Base-by-base conservation (phyloP, 2,797 vertebrate genomes). In the Pipistrellus nathusii region DNA sequence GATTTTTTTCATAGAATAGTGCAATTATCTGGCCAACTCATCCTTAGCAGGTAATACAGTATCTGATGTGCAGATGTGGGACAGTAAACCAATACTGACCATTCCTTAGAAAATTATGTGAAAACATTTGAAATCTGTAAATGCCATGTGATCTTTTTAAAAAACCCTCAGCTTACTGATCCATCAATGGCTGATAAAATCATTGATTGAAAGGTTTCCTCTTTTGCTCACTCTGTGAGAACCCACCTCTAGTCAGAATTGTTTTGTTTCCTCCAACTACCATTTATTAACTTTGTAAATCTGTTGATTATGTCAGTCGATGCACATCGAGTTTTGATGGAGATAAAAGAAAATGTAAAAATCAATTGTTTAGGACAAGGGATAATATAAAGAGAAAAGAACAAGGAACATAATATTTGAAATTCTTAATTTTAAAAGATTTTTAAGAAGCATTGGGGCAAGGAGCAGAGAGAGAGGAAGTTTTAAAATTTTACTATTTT, bases 71-170 rank as follows among this genome's bases (percentile, higher is more conserved):
- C 32, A 92, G 35, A 64, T 53, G 20, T 23, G 64, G 21, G 20
- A 13, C 17, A 38, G 30, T 9, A n/a, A 62, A 38, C 32, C 44
- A 20, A 6, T 32, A 27, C 41, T 41, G 64, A 80, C 41, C 20
- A 44, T 48, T 62, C 62, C 66, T 80, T 86, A 66, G 55, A 25
- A 92, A 46, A 85, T 85, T 23, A 41, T 27, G 41, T 86, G 41
- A 85, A 71, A 51, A 59, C 18, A 85, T 62, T 71, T 78, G 83
- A 69, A 80, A 41, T 86, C 62, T 81, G 81, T 72, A 48, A 51
- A 53, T 41, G 75, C 44, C 23, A 18, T 20, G 32, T 64, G 44
- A 62, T 44, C 44, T 44, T 44, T 64, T 32, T 18, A 41, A 44
- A 46, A 59, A 32, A 75, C 2, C 4, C 10, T 18, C 32, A 30